A percentile compares a stretch with the other conserved stretches of the same genome.
Conservation (phyloP, 1,140 invertebrate species). For the Orchestia grillus region DNA sequence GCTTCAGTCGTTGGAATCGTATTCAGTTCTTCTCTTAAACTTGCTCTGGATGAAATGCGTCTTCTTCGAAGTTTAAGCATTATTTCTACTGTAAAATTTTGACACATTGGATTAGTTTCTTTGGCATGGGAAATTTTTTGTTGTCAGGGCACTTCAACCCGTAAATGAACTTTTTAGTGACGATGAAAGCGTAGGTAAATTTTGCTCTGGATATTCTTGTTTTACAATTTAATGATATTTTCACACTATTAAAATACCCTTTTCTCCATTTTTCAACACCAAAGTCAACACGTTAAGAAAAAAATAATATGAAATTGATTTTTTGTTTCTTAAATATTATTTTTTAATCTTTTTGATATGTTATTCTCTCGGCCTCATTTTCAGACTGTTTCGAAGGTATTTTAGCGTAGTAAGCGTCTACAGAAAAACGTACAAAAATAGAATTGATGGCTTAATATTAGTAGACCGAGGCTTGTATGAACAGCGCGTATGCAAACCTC, state of each 20-base stretch:
- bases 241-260: neutral
- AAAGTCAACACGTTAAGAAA: no score
- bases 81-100: neutral
- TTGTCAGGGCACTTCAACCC: neutral
- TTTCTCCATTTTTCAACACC: no score
- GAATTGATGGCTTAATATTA: no score
- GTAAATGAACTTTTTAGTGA: neutral
- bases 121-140: neutral
- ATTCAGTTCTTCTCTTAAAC: neutral
- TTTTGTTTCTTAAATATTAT: no score
- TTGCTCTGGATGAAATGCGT: neutral
- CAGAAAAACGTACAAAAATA: no score
- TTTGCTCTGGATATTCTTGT: neutral
- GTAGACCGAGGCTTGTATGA: no score
- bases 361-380: no score
- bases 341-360: no score
- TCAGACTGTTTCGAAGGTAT: no score
- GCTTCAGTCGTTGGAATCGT: neutral
- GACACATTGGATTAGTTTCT: neutral
- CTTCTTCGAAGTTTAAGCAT: neutral
- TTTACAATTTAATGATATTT: neutral
- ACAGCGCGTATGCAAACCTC: no score
- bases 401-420: no score
- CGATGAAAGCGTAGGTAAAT: neutral
- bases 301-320: no score